phyloP scores from a whole-genome alignment of 1,140 invertebrate species.

The Anastatus disparis region DNA sequence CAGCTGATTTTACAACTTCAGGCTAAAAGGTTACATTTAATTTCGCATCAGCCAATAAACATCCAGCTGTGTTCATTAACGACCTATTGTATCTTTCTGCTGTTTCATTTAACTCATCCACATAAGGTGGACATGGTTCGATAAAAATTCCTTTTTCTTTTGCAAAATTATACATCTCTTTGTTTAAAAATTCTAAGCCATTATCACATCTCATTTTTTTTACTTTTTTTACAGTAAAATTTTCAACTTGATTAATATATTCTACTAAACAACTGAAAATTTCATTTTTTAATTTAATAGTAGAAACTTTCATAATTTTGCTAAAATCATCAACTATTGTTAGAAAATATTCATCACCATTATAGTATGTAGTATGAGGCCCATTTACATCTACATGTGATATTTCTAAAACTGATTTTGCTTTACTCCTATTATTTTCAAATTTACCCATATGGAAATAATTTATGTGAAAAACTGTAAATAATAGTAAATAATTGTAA shows the following conservation, averaged over 20 bases:
- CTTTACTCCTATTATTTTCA: neutral
- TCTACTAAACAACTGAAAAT: neutral
- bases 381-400: constrained; percentile 1
- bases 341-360: constrained; percentile 10
- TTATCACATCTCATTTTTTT: constrained; percentile 25
- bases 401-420: constrained; percentile 3
- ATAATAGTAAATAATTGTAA: too few species aligned
- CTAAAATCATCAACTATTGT: constrained; percentile 14
- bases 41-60: constrained; percentile 48
- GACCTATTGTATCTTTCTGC: constrained; percentile 44
- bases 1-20: constrained; percentile 46
- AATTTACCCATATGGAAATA: neutral
- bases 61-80: constrained; percentile 41
- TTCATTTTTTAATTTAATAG: constrained; percentile 5
- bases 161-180: constrained; percentile 31
- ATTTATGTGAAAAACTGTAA: too few species aligned
- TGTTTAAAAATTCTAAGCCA: constrained; percentile 42
- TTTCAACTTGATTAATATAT: constrained; percentile 11
- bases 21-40: constrained; percentile 53
- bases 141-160: constrained; percentile 41
- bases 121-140: constrained; percentile 37
- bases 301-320: neutral
- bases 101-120: constrained; percentile 39
- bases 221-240: neutral
- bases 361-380: neutral